Conservation (phyloP, 2,888 invertebrate species). For the Augochlorella aurata region DNA sequence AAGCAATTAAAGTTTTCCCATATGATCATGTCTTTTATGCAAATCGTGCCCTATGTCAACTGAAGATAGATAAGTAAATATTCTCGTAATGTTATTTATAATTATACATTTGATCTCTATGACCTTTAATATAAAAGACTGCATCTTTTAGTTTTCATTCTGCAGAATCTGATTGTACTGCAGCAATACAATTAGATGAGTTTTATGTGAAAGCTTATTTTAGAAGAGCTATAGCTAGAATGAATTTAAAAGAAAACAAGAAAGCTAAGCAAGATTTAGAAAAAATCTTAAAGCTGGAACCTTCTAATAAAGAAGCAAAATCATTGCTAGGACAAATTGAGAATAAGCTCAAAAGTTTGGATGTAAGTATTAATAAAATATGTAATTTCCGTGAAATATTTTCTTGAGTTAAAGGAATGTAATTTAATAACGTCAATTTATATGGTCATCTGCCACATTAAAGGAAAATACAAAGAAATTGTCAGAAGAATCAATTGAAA, state of each 20-base stretch:
- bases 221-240: conserved; percentile 90
- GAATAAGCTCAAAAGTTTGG: conserved; percentile 83
- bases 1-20: conserved; percentile 92
- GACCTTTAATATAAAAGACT: neutral
- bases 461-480: conserved; percentile 9
- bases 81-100: conserved; percentile 5
- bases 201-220: conserved; percentile 93
- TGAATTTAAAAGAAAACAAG: conserved; percentile 87
- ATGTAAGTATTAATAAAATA: conserved; percentile 76
- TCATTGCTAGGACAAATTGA: conserved; percentile 85
- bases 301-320: conserved; percentile 88
- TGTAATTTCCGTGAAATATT: conserved; percentile 1
- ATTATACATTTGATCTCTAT: too few species aligned
- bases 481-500: conserved; percentile 43
- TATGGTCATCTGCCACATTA: conserved; percentile 32
- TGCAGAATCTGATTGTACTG: conserved; percentile 91
- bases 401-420: neutral
- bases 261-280: conserved; percentile 89
- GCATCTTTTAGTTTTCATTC: conserved; percentile 84
- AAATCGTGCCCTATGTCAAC: conserved; percentile 93
- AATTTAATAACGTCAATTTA: conserved; percentile 19
- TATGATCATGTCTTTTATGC: conserved; percentile 92
- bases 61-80: conserved; percentile 90
- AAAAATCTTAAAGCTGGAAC: conserved; percentile 89
- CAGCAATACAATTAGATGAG: conserved; percentile 89